Conservation (phyloP, 2,113 vertebrate genomes). For the Aphelocoma coerulescens region DNA sequence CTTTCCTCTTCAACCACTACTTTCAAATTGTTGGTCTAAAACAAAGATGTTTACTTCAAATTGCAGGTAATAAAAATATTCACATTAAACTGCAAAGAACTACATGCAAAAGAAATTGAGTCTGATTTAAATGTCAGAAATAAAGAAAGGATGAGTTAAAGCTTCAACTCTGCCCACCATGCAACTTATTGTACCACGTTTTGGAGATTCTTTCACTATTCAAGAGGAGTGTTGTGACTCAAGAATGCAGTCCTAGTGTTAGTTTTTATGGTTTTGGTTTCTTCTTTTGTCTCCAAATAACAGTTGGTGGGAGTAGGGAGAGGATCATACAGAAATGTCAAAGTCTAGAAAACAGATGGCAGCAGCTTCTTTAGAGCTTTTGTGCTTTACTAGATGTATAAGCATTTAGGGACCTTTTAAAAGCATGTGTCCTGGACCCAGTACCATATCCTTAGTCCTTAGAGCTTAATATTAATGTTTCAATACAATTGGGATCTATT, state of each 20-base stretch:
- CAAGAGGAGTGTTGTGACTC: background rate
- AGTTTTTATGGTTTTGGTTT: background rate
- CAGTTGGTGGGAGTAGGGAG: background rate
- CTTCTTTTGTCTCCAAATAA: background rate
- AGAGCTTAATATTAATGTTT: conserved; percentile 2
- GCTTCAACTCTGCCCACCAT: background rate
- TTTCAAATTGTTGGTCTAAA: background rate
- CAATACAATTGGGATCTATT: background rate
- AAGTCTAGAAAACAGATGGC: conserved; percentile 8
- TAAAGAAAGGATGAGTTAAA: background rate
- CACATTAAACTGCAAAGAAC: background rate
- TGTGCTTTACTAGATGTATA: background rate
- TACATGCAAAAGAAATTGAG: background rate
- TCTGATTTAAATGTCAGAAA: background rate
- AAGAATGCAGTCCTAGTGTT: background rate
- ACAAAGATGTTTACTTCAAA: background rate
- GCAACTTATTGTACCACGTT: background rate
- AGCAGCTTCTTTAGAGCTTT: background rate
- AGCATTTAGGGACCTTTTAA: conserved; percentile 21
- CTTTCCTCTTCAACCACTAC: background rate
- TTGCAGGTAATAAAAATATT: background rate
- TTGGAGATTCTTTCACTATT: background rate
- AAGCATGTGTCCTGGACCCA: background rate
- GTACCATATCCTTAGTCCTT: background rate
- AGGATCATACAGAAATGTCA: background rate